Conservation (phyloP, 1,140 invertebrate species). For the Drosophila lowei region DNA sequence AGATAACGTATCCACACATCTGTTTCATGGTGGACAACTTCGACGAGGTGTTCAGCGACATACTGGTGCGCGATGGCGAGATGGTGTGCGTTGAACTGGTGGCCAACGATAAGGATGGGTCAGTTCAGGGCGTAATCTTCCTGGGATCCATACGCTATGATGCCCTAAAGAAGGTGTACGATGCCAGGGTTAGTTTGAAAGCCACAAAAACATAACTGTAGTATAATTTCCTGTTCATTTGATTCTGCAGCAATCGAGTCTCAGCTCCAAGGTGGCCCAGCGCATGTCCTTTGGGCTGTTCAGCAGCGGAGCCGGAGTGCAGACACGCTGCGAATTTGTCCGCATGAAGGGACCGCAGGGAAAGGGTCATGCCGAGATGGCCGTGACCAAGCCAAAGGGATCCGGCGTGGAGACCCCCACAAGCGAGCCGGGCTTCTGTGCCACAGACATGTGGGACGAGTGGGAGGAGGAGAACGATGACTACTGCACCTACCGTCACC, state of each 20-base stretch:
- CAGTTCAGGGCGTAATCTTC: conserved; percentile 96
- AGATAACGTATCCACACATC: conserved; percentile 99
- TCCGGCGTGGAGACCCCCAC: conserved; percentile 97
- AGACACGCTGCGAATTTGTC: conserved; percentile 97
- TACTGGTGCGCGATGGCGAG: conserved; percentile 97
- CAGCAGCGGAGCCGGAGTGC: conserved; percentile 86
- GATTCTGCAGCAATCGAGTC: conserved; percentile 90
- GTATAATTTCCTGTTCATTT: conserved; percentile 27
- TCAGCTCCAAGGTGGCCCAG: conserved; percentile 97
- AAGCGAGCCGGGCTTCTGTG: conserved; percentile 94
- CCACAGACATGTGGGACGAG: conserved; percentile 93
- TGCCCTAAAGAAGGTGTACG: conserved; percentile 97
- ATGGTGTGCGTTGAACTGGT: conserved; percentile 99
- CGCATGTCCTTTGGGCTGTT: conserved; percentile 97
- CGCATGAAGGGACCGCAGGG: conserved; percentile 98
- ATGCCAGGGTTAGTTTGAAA: conserved; percentile 91
- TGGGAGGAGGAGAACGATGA: conserved; percentile 94
- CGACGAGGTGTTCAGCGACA: conserved; percentile 97
- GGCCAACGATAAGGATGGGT: conserved; percentile 92
- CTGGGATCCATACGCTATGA: conserved; percentile 98
- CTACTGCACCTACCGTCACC: conserved; percentile 90
- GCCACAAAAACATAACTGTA: background rate
- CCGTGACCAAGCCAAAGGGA: conserved; percentile 95
- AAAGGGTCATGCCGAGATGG: conserved; percentile 99
- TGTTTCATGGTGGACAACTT: conserved; percentile 99